Conservation (phyloP, 2,113 vertebrate species). For the Ramphastos sulfuratus region DNA sequence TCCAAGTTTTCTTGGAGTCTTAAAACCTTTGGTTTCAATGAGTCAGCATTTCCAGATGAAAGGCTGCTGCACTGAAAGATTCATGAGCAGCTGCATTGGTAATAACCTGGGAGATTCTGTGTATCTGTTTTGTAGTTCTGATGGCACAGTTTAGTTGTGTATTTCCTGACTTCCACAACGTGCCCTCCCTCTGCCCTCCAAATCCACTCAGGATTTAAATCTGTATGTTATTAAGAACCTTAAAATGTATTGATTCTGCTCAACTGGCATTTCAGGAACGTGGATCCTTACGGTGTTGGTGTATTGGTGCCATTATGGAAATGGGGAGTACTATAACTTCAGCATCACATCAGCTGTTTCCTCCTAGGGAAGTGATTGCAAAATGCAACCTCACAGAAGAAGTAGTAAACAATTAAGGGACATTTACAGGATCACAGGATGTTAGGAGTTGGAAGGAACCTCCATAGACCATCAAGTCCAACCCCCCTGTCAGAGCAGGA, state of each 20-base stretch:
- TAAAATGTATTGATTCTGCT: not conserved
- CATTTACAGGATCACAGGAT: no score
- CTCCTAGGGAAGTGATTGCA: not conserved
- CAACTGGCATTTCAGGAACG: not conserved
- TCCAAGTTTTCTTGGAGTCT: slow-evolving; percentile 10
- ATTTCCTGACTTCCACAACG: not conserved
- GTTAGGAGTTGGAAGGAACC: no score
- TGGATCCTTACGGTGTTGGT: accelerated
- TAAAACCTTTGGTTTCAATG: not conserved
- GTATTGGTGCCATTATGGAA: not conserved
- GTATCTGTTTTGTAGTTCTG: not conserved
- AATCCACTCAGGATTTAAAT: not conserved
- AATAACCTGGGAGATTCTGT: not conserved
- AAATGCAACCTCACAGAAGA: not conserved
- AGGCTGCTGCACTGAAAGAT: not conserved
- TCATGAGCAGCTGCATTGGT: not conserved
- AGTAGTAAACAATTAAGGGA: not conserved
- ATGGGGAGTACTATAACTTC: not conserved
- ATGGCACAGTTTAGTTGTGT: not conserved
- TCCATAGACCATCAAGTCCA: no score
- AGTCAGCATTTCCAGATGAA: slow-evolving; percentile 23
- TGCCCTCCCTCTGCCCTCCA: not conserved
- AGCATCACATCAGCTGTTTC: not conserved
- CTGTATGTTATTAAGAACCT: not conserved
- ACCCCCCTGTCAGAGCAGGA: no score